Evolutionary conservation across 2,113 vertebrate genomes (phyloP), one percentile per base, ranked within the genome.

Genomic region (Nothoprocta perdicaria): DNA sequence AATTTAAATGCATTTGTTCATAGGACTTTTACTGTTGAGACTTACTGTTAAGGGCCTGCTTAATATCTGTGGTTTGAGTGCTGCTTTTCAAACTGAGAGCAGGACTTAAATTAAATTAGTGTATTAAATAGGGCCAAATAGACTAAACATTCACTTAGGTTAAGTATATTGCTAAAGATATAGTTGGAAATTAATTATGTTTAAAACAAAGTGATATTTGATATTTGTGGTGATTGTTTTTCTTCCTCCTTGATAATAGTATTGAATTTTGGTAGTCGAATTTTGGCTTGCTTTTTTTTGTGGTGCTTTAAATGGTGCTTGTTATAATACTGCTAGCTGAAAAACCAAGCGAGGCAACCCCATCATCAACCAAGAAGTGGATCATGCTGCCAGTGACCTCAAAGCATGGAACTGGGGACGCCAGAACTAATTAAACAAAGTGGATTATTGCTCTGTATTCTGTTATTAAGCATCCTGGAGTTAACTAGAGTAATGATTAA

Each of bases 401-500:
- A 0, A 78, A 89, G 68, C 24, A 9, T 80, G 12, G 43, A 48
- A 33, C 8, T 66, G 53, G 68, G n/a, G 33, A 84, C 53, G 68
- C 65, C 89, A 79, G 68, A 33, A 50, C 63, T 87, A 73, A 88
- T 86, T 46, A 74, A 95, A 80, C 65, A 71, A 73, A 88, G 79
- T 48, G 27, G 77, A 63, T 94, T 58, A 46, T 73, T 86, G 83
- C 46, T 91, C 31, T 84, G 31, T 62, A 6, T 92, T 88, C 61
- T 85, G 12, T 67, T 79, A 84, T 58, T 87, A 84, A 85, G 53
- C 43, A 57, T 89, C 48, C 89, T 1, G 0, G 27, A 88, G 62
- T 88, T 94, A 78, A 93, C 76, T 55, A 35, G 82, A 68, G n/a
- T 84, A 73, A 38, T 83, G 52, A 93, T 89, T 90, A 87, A 85